Base-by-base conservation (phyloP, 2,797 vertebrate species). In the Antennarius maculatus region DNA sequence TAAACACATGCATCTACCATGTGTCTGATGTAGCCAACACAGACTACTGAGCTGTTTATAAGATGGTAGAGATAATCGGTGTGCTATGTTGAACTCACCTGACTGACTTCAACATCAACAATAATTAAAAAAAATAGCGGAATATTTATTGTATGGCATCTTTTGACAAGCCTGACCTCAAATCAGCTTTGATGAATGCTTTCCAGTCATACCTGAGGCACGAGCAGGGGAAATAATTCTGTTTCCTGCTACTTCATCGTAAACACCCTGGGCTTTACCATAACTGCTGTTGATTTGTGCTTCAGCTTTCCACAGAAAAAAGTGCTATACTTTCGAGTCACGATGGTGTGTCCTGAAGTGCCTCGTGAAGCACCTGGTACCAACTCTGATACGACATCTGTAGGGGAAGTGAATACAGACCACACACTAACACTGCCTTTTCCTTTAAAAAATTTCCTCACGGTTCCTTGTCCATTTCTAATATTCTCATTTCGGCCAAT, bases 401-500 rank as follows among this genome's bases (percentile, higher is more conserved):
- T 5, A 56, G 55, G 18, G 28, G 45, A 58, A 11, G 29, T 29
- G 69, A 5, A 77, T 72, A 72, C 69, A 52, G 79, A 77, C 81
- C 85, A 87, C 83, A 85, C 86, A 87, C 74, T 66, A 54, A 50
- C 27, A n/a, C 67, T 0, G n/a, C 61, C 54, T 51, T 51, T 60
- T 59, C 57, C 56, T 55, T 71, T 48, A 47, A 66, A 67, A 75
- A 61, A 73, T 79, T 74, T 82, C 65, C 81, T 56, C 71, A 13
- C 60, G 50, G 52, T 61, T 39, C 58, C 6, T 3, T 62, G 74
- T 79, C 67, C 59, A 59, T 63, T 64, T 64, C 63, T 82, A 83
- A 83, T 77, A 74, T 80, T 83, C 79, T 89, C 83, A 88, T 88
- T 88, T 71, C 46, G 61, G 63, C 50, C 58, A 54, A 54, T 18